These are phyloP conservation scores for Sparidentex hasta DNA, from an alignment of 2,797 vertebrate species.

Conservation along the genomic window DNA sequence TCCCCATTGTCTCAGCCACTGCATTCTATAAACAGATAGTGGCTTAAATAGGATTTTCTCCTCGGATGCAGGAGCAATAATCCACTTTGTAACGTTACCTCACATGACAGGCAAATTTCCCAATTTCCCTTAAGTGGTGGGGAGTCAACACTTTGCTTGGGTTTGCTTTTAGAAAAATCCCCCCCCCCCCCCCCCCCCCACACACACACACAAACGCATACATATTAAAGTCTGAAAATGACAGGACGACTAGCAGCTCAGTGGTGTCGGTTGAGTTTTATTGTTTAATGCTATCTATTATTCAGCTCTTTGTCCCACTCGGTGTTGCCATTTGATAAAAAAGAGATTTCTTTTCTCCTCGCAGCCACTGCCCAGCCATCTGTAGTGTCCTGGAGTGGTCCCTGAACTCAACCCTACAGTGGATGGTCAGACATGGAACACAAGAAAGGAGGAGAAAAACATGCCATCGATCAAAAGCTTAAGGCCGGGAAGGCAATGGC, in stretches of 20 bases:
- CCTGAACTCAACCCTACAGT: conserved; percentile 44
- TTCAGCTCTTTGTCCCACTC: neutral
- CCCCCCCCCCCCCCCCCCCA: too few species aligned
- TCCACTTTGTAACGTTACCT: conserved; percentile 83
- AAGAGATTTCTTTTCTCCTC: neutral
- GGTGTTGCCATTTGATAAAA: conserved; percentile 9
- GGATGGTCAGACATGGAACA: conserved; percentile 43
- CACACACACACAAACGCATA: too few species aligned
- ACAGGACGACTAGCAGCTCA: neutral
- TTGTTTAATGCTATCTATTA: neutral
- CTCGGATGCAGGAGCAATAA: conserved; percentile 78
- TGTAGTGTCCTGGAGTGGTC: conserved; percentile 35
- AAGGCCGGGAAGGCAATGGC: conserved; percentile 51
- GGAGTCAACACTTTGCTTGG: conserved; percentile 71
- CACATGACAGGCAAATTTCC: conserved; percentile 70
- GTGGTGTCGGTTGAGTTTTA: neutral
- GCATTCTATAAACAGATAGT: conserved; percentile 81
- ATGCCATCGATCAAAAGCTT: conserved; percentile 65
- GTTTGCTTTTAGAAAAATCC: conserved; percentile 62
- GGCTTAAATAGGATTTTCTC: conserved; percentile 85
- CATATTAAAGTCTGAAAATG: conserved; percentile 18
- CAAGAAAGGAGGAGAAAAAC: conserved; percentile 53
- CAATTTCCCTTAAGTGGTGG: conserved; percentile 78
- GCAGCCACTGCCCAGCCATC: conserved; percentile 16
- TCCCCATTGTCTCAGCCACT: conserved; percentile 60